Conservation (phyloP, 2,113 vertebrate genomes). For the Nothoprocta pentlandii region DNA sequence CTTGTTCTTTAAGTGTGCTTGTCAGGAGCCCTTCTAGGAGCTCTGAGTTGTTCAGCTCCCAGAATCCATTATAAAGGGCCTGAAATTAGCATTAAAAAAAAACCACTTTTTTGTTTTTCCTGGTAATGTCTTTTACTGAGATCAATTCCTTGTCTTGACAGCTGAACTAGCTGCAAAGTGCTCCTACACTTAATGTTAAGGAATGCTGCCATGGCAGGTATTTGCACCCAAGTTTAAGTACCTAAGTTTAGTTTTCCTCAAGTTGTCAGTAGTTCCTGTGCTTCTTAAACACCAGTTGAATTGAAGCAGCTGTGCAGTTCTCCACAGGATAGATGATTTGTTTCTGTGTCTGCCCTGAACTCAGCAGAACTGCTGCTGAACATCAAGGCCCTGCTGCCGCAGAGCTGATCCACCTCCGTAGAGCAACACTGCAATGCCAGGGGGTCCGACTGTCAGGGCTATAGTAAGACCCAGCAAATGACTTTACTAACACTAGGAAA, state of each 20-base stretch:
- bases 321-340: not conserved
- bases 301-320: not conserved
- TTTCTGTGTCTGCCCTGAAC: not conserved
- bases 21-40: not conserved
- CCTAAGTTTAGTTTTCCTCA: not conserved
- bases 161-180: not conserved
- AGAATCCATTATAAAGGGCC: not conserved
- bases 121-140: not conserved
- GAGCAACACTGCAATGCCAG: not conserved
- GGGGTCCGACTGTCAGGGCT: accelerated
- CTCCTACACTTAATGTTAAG: not conserved
- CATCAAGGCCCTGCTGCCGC: accelerated
- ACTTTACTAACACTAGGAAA: not conserved
- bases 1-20: not conserved
- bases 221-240: not conserved
- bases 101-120: not conserved
- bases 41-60: not conserved
- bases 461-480: not conserved
- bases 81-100: not conserved
- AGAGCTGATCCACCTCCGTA: not conserved
- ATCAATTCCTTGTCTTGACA: not conserved
- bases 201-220: not conserved
- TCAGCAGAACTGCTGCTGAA: not conserved
- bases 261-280: not conserved
- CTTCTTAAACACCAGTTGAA: not conserved